Base-by-base conservation (phyloP, 2,113 vertebrate genomes). In the Sphyrna mokarran region DNA sequence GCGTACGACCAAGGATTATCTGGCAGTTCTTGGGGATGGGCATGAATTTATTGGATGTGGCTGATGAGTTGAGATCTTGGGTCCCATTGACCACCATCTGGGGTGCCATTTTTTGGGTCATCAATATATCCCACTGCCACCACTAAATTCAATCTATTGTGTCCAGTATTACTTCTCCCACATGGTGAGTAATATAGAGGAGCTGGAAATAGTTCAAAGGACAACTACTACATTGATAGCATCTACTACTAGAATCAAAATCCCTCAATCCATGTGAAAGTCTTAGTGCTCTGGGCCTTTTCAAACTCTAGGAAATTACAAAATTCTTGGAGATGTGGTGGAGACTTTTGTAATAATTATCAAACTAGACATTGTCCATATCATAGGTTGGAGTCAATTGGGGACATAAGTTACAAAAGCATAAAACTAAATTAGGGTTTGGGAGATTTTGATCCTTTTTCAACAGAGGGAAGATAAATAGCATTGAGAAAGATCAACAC, bases 401-500 rank as follows among this genome's bases (percentile, higher is more conserved):
- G 29, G 29, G 7, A 63, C 63, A 7, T 66, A 48, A 80, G 2
- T 89, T 29, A 66, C 58, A 91, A 20, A 89, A 33, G 33, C 78
- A 20, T 40, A 83, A 18, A 83, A 83, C 78, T 63, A n/a, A 29
- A 0, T 63, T n/a, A 20, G 33, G 4, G 16, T 18, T n/a, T 37
- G 89, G 89, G 58, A 91, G 58, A 33, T 33, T 91, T 91, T 66
- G 0, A 16, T 18, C 0, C 3, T n/a, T 90, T 90, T 26, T n/a
- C 26, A 61, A 13, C 54, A 10, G 33, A 90, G 26, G 48, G 43
- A 54, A 54, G 23, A 87, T 87, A 13, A 54, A 87, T 26, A 6
- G 48, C 54, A 90, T 33, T 90, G 29, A 90, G 58, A 90, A 63
- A 90, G 58, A 63, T 61, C 86, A 58, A 89, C 86, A 89, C 86